Evolutionary conservation across 1,140 invertebrate genomes (phyloP), one percentile per base, ranked within the genome.

Genomic region (Parapsyche elsis): DNA sequence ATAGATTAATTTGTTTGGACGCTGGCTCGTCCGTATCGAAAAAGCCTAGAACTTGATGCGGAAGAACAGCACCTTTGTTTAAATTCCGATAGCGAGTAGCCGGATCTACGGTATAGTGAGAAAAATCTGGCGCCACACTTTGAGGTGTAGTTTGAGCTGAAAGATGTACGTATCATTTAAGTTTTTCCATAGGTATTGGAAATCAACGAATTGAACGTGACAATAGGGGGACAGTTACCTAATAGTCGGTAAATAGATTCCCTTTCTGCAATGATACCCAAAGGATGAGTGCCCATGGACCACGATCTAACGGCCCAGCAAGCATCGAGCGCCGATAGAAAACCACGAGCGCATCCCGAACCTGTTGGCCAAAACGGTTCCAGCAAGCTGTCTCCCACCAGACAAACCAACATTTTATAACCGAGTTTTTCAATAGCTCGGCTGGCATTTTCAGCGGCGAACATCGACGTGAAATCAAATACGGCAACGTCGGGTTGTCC

Each of bases 401-500:
- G 91, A 78, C 93, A 94, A 89, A 96, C 94, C 0, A 99, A 88
- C 1, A 99, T 88, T 67, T 92, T 92, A 81, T 96, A 93, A 0
- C 95, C 95, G 80, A 93, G 89, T 73, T 94, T 90, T 86, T 98
- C 93, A 83, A 86, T 85, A 5, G 89, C 88, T 84, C 87, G 85
- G 45, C 87, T 87, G n/a, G 88, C 88, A 90, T 99, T 98, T 87
- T 99, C 96, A 0, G 98, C 97, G 4, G 96, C 96, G 89, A 97
- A 99, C 95, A 99, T 98, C 0, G 97, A 98, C 0, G 98, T 99
- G 86, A 99, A 99, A 88, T 99, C 98, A 88, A 99, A 99, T 93
- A 99, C 97, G n/a, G 98, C 97, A 0, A 99, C 96, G 88, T 99
- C 98, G 0, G 97, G 95, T 86, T 99, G 95, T 0, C 97, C 97